Evolutionary conservation across 2,797 vertebrate species (phyloP).

Genomic region (Peromyscus attwateri): DNA sequence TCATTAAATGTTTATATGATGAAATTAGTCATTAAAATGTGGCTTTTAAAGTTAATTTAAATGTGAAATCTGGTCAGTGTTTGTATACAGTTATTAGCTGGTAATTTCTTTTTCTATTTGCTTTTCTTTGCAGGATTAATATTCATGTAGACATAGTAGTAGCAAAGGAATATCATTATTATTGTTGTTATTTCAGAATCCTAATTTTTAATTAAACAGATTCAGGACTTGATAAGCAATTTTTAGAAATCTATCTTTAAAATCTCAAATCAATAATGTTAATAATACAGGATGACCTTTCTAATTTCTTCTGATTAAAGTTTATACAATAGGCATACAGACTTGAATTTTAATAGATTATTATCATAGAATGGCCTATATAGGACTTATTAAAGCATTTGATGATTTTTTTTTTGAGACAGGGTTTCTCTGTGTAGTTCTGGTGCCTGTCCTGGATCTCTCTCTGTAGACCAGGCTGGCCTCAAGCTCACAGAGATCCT

Average conservation of each 20-base stretch:
- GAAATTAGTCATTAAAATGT: background rate
- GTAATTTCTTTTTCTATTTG: background rate
- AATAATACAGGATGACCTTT: background rate
- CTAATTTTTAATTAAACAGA: background rate
- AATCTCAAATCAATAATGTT: background rate
- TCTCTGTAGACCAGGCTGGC: too few relatives aligned
- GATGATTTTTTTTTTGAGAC: too few relatives aligned
- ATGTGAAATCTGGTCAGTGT: background rate
- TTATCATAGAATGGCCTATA: background rate
- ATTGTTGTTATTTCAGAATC: constrained; percentile 22
- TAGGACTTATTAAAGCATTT: background rate
- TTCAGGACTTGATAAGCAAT: background rate
- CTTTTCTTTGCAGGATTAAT: constrained; percentile 54
- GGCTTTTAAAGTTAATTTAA: background rate
- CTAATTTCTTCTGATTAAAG: constrained; percentile 20
- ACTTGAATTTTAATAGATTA: background rate
- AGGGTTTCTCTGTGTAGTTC: too few relatives aligned
- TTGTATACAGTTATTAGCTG: background rate
- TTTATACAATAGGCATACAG: background rate
- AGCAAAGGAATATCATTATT: background rate
- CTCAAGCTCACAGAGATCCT: too few relatives aligned
- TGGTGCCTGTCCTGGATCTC: too few relatives aligned
- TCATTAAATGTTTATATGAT: background rate
- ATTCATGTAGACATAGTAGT: background rate
- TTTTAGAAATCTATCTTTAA: background rate